Percentiles rank a stretch among this genome's conserved stretches.
Conservation (phyloP, 2,113 vertebrate species). For the Neotoma lepida region DNA sequence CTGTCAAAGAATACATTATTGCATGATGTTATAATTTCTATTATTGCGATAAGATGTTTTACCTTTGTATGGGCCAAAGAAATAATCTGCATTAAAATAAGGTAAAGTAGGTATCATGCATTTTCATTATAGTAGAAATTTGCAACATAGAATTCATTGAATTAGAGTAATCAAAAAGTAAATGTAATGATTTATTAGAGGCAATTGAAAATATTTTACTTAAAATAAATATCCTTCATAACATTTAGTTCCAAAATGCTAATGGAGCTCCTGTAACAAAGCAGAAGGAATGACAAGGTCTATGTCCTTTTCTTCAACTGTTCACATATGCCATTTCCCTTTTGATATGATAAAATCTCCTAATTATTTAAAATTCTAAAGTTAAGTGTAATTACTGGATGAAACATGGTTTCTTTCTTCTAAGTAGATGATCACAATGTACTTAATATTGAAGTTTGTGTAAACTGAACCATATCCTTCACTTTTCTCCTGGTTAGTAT, state of each 20-base stretch:
- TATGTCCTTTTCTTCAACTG: not conserved
- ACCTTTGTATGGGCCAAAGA: not conserved
- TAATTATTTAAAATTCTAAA: not conserved
- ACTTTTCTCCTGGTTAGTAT: not conserved
- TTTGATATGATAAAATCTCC: not conserved
- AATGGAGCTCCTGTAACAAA: not conserved
- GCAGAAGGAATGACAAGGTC: not conserved
- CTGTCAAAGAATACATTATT: constrained; percentile 31
- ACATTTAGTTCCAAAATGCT: not conserved
- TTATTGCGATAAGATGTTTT: not conserved
- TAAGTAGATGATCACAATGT: not conserved
- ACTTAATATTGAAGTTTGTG: not conserved
- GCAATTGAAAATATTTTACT: not conserved
- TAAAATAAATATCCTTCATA: not conserved
- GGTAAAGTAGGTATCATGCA: not conserved
- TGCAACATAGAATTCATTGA: not conserved
- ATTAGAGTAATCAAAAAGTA: not conserved
- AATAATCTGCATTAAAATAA: not conserved
- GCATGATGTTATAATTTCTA: constrained; percentile 3
- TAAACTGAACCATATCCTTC: not conserved
- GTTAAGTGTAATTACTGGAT: not conserved
- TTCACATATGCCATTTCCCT: not conserved
- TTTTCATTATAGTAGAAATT: not conserved
- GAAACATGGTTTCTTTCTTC: not conserved
- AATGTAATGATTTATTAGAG: not conserved